Base-by-base conservation (phyloP, 2,113 vertebrate genomes). In the Heterochromis multidens region DNA sequence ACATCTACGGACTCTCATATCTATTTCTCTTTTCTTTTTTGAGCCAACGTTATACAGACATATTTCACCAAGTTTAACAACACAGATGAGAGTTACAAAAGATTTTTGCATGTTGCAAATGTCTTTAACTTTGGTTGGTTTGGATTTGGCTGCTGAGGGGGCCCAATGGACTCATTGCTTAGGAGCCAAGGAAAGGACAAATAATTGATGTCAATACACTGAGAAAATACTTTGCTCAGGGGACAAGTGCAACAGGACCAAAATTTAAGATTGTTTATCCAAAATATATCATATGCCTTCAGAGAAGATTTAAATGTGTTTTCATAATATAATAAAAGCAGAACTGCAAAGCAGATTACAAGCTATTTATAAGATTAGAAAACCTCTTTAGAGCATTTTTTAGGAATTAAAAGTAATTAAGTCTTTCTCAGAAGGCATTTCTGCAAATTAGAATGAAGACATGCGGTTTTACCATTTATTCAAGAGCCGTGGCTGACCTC, bases 81-180 rank as follows among this genome's bases (percentile, higher is more conserved):
- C 77, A 14, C 83, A 23, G 5, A 29, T 4, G 84, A 35, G 87
- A 56, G 10, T 83, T 72, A 16, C 81, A 23, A 82, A 83, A 88
- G 25, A 1, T 13, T 16, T 40, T 14, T 19, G 61, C 54, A 80
- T 33, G 61, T 8, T 65, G 2, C 29, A 4, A 72, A 89, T 88
- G 77, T 40, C 33, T 89, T 88, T 54, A 79, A 77, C 87, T 87
- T 87, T 72, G 88, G 79, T 82, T 33, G 56, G 57, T 56, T 57
- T 31, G 25, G 8, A 23, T 17, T 49, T 80, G 65, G 79, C 61
- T 25, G 43, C 35, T 6, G 2, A 67, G 12, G 33, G 25, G 9
- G 6, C 57, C 79, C 11, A 1, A 7, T 2, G 60, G 78, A 84
- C 72, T 52, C 17, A 9, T 85, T 79, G 76, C 78, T 67, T 1